Evolutionary conservation across 1,140 invertebrate species (phyloP).

Genomic region (Acyrthosiphon pisum): DNA sequence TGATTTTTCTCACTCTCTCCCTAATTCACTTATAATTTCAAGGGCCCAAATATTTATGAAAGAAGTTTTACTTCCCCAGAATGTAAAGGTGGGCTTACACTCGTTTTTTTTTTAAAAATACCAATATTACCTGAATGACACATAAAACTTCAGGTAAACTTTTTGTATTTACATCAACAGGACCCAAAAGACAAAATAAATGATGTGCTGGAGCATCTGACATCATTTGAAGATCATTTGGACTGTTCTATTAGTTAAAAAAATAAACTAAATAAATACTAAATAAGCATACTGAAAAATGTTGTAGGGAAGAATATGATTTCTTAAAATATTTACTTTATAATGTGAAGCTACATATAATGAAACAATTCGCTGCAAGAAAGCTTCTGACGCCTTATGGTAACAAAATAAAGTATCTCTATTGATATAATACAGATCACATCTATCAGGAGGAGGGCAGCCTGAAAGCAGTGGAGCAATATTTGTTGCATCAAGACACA

Average conservation of each 20-base stretch:
- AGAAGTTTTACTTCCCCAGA: too few species aligned
- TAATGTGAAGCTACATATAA: slow-evolving; percentile 98
- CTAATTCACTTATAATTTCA: too few species aligned
- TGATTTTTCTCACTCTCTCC: too few species aligned
- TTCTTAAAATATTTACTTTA: slow-evolving; percentile 70
- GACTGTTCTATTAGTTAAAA: slow-evolving; percentile 80
- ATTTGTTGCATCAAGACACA: slow-evolving; percentile 88
- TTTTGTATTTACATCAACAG: slow-evolving; percentile 75
- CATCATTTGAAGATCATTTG: slow-evolving; percentile 98
- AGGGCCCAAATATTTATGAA: too few species aligned
- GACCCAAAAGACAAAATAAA: slow-evolving; percentile 93
- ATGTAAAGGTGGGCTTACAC: too few species aligned
- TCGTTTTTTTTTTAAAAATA: background rate
- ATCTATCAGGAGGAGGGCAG: slow-evolving; percentile 85
- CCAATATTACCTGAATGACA: slow-evolving; percentile 77
- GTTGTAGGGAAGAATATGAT: background rate
- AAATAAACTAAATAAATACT: background rate
- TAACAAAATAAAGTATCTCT: slow-evolving; percentile 97
- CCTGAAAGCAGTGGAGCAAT: slow-evolving; percentile 73
- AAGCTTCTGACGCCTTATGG: slow-evolving; percentile 93
- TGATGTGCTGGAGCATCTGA: slow-evolving; percentile 98
- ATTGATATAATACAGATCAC: slow-evolving; percentile 91
- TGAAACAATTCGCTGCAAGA: slow-evolving; percentile 89
- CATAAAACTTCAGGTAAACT: slow-evolving; percentile 89
- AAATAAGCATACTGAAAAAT: background rate